Percentiles rank a stretch among this genome's conserved stretches.
These are phyloP conservation scores for Gobiocypris rarus DNA, from an alignment of 2,113 vertebrate species.

Conservation along the genomic window DNA sequence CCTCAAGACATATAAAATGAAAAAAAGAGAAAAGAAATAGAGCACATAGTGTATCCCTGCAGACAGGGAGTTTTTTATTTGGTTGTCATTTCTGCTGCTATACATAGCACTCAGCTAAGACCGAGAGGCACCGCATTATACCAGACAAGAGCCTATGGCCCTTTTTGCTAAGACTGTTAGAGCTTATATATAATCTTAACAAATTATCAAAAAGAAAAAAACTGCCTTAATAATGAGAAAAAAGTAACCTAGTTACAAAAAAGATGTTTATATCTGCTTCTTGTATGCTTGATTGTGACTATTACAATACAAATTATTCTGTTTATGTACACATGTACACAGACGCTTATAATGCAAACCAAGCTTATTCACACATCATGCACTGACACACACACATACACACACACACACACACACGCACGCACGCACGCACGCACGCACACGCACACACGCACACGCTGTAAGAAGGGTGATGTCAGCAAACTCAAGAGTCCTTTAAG, in stretches of 20 bases:
- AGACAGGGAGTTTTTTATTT: constrained; percentile 44
- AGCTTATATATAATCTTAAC: constrained; percentile 13
- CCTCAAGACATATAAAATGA: not conserved
- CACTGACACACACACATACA: constrained; percentile 17
- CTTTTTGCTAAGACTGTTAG: not conserved
- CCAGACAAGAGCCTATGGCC: constrained; percentile 5
- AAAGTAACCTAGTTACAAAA: constrained; percentile 15
- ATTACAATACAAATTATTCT: constrained; percentile 33
- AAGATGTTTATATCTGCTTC: constrained; percentile 18
- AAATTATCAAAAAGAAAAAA: constrained; percentile 16
- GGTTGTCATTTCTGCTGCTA: constrained; percentile 32
- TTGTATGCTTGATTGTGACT: not conserved
- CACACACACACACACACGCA: constrained; percentile 11
- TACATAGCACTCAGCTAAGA: constrained; percentile 24
- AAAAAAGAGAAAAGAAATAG: constrained; percentile 23
- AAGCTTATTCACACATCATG: constrained; percentile 9
- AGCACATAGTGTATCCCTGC: constrained; percentile 15
- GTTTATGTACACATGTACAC: constrained; percentile 1
- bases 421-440: constrained; percentile 18
- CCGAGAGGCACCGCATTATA: constrained; percentile 12
- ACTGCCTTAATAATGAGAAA: constrained; percentile 3
- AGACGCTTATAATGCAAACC: not conserved
- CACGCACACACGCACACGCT: constrained; percentile 4
- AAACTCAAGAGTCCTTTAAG: constrained; percentile 8
- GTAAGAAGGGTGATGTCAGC: not conserved